Evolutionary conservation across 2,113 vertebrate genomes (phyloP).

Genomic region (Peromyscus leucopus): DNA sequence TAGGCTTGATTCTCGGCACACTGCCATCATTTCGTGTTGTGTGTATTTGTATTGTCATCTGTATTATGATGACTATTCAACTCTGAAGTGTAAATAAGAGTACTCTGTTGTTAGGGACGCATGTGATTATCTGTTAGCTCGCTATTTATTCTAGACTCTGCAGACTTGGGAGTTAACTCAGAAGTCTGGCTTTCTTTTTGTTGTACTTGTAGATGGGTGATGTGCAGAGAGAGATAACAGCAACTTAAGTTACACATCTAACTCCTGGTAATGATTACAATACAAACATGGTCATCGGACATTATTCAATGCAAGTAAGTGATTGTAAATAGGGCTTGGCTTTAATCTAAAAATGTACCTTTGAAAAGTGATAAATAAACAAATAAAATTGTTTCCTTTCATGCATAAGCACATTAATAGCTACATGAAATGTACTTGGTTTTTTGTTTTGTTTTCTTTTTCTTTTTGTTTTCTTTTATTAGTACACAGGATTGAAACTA

Average conservation of each 20-base stretch:
- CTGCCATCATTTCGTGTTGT: conserved; percentile 20
- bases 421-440: not conserved
- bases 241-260: not conserved
- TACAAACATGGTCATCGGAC: not conserved
- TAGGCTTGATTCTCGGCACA: conserved; percentile 58
- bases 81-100: not conserved
- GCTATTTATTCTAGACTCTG: conserved; percentile 65
- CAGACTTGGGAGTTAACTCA: not conserved
- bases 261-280: not conserved
- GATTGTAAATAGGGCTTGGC: not conserved
- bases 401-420: not conserved
- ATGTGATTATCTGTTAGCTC: conserved; percentile 73
- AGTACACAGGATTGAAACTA: not conserved
- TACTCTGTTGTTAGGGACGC: conserved; percentile 60
- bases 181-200: not conserved
- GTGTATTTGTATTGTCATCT: not conserved
- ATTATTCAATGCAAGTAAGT: not conserved
- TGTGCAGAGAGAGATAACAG: not conserved
- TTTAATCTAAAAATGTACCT: not conserved
- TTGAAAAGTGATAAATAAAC: not conserved
- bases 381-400: not conserved
- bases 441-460: no score
- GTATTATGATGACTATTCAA: conserved; percentile 45
- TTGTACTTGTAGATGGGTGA: conserved; percentile 1
- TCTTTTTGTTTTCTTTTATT: no score